Evolutionary conservation across 2,888 invertebrate species (phyloP).

Genomic region (Lithodes maja): DNA sequence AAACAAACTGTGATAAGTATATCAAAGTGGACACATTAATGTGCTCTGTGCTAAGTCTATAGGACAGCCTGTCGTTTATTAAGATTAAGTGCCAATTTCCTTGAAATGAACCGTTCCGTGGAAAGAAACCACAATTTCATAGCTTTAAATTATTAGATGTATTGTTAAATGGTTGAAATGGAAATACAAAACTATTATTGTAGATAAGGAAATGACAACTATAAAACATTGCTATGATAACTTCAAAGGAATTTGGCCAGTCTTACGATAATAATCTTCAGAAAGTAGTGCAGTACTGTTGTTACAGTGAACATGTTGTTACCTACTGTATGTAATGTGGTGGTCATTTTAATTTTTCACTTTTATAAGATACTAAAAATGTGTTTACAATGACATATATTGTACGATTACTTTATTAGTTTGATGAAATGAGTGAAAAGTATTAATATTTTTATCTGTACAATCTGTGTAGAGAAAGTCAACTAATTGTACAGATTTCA

Average conservation of each 20-base stretch:
- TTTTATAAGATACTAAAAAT: not conserved
- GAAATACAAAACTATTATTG: too few species aligned
- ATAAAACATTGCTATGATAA: not conserved
- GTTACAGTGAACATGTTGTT: not conserved
- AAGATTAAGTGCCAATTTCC: not conserved
- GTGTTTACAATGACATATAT: not conserved
- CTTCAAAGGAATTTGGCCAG: slow-evolving; percentile 5
- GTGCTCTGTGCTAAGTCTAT: slow-evolving; percentile 9
- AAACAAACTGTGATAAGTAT: slow-evolving; percentile 14
- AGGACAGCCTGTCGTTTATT: not conserved
- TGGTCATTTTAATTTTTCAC: slow-evolving; percentile 17
- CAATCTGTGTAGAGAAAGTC: not conserved
- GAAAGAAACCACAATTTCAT: too few species aligned
- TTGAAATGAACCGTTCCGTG: not conserved
- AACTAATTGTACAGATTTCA: too few species aligned
- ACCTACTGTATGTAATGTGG: not conserved
- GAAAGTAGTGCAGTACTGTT: not conserved
- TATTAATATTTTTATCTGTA: not conserved
- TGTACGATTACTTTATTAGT: not conserved
- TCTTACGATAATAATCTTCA: not conserved
- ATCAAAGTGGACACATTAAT: slow-evolving; percentile 13
- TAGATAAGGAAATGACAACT: too few species aligned
- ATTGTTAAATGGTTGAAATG: not conserved
- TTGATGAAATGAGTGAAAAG: not conserved
- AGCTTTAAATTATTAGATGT: not conserved